These are phyloP conservation scores for Heliornis fulica DNA, from an alignment of 2,113 vertebrate species.

Conservation along the genomic window DNA sequence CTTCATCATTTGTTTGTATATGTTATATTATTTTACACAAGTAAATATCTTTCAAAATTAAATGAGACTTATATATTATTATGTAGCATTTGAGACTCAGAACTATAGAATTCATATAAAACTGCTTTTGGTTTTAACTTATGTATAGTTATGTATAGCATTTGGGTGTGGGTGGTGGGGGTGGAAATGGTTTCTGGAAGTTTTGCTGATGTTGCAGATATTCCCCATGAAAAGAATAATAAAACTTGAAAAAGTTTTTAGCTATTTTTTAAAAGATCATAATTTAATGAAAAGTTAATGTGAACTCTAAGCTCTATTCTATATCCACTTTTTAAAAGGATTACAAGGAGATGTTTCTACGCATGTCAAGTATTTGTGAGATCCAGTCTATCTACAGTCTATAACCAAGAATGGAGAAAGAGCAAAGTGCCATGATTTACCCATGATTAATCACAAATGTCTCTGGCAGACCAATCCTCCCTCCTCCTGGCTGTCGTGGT, in stretches of 20 bases:
- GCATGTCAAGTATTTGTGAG: background rate
- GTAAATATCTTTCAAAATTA: background rate
- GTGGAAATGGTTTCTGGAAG: background rate
- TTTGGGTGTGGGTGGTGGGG: rapidly evolving
- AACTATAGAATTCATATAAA: background rate
- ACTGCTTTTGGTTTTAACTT: background rate
- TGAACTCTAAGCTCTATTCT: background rate
- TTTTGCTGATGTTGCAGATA: background rate
- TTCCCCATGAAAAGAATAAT: background rate
- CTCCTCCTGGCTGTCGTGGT: background rate
- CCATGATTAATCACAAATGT: background rate
- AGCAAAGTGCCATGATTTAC: background rate
- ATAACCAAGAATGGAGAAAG: constrained; percentile 51
- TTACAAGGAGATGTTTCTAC: background rate
- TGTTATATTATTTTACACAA: background rate
- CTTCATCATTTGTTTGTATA: background rate
- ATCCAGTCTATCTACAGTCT: background rate
- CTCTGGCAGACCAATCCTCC: background rate
- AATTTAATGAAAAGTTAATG: background rate
- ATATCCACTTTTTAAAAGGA: background rate
- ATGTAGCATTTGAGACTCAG: background rate
- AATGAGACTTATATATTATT: background rate
- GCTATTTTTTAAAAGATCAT: background rate
- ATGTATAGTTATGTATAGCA: background rate
- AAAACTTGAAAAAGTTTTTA: background rate